These are phyloP conservation scores for Batillaria attramentaria DNA, from an alignment of 1,140 invertebrate species.

Conservation along the genomic window DNA sequence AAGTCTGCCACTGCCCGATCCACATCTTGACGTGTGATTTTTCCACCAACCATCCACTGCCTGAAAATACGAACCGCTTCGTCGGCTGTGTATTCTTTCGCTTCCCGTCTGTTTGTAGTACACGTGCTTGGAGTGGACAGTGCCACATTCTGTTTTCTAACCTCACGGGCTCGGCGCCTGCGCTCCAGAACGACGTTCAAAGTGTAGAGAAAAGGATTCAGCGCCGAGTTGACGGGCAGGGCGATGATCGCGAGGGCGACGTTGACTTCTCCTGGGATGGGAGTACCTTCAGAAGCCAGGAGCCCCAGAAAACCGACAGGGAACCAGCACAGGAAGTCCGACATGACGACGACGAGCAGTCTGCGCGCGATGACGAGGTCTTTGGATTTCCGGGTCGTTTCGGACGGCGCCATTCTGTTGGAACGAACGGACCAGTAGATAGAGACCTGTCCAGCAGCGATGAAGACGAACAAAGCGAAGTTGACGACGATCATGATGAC, in stretches of 20 bases:
- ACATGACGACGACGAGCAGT: conserved; percentile 37
- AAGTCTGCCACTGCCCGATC: too few species aligned
- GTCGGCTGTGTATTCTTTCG: too few species aligned
- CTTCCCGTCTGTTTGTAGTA: too few species aligned
- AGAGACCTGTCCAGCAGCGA: conserved; percentile 39
- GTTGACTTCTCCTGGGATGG: conserved; percentile 47
- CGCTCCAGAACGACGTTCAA: too few species aligned
- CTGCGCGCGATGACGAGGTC: conserved; percentile 43
- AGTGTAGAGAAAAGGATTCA: conserved; percentile 55
- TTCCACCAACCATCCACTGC: too few species aligned
- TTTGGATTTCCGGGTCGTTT: conserved; percentile 14
- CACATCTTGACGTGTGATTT: too few species aligned
- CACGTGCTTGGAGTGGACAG: too few species aligned
- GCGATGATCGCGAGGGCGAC: conserved; percentile 47
- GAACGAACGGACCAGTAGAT: conserved; percentile 42
- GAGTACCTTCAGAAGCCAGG: conserved; percentile 35
- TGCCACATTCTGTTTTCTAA: too few species aligned
- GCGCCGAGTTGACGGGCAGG: conserved; percentile 48
- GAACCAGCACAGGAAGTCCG: conserved; percentile 39
- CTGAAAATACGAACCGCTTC: too few species aligned
- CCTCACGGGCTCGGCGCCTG: too few species aligned
- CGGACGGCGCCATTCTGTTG: background rate
- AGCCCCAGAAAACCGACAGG: conserved; percentile 32
- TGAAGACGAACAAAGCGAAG: conserved; percentile 38
- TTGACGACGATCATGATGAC: conserved; percentile 48